Evolutionary conservation across 2,888 invertebrate genomes (phyloP), one percentile per base, ranked within the genome.

Genomic region (Erpobdella octoculata): DNA sequence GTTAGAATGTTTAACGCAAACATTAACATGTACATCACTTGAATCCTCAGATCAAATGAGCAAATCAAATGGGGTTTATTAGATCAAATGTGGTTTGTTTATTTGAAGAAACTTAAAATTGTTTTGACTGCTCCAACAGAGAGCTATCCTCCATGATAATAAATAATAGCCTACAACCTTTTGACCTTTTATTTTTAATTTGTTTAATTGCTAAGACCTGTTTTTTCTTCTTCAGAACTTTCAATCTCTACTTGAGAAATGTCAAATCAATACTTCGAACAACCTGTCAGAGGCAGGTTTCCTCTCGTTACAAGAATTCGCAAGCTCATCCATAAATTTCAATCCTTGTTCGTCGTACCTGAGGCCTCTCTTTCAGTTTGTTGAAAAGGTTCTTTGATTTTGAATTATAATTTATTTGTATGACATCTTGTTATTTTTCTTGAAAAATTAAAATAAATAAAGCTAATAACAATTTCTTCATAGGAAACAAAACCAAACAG

Each of bases 401-500:
- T 12, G 41, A 12, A 41, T 18, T 41, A 12, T 41, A 12, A 41
- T 12, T 18, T 6, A 18, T 6, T 25, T 18, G 8, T 53, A 9
- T 53, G 53, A 15, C 12, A 53, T 18, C n/a, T 1, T 53, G 1
- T n/a, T 15, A 9, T 15, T n/a, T 58, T 58, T 58, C 21, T 15
- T 58, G 21, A 58, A 58, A 58, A 58, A 15, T 28, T n/a, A 8
- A 62, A 62, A 62, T 12, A 12, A 31, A 33, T 62, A 9, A 62
- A 31, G n/a, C 31, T 25, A 12, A 12, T 53, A 53, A 53, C 15
- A 25, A 53, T 12, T n/a, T n/a, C 53, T 8, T 1, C 12, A 12
- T 35, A 62, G 62, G 62, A 62, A 62, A 35, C n/a, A 12, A 62
- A 62, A 62, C 31, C 62, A 18, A 62, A 21, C 62, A 62, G 62